Evolutionary conservation across 37 sponge, comb jelly and placozoan genomes (phyloP), one percentile per base, ranked within the genome.

Genomic region (Ephydatia muelleri): DNA sequence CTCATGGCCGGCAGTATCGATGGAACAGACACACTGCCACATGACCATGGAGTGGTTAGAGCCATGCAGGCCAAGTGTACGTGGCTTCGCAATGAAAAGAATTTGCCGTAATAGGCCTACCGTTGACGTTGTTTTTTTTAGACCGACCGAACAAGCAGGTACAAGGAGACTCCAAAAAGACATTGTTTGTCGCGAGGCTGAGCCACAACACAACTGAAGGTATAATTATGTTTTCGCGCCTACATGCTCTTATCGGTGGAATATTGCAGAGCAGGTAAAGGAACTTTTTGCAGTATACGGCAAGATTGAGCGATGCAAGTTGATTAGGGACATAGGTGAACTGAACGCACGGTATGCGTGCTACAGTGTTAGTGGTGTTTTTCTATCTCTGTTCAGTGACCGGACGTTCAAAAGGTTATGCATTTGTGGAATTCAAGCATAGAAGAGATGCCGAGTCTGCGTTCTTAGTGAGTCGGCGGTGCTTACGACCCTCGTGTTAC

Each of bases 1-100:
- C 87, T 99, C 16, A 83, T 77, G 84, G 89, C 95, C 3, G 99
- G 99, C 5, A 99, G 99, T 68, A 99, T 99, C 66, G 99, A 99
- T 75, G 97, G 97, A 29, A 99, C 99, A 67, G 99, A 97, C 70
- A 77, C 76, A 0, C 35, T 78, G n/a, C 95, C 99, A 6, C 99
- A 99, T 68, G 99, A 99, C 79, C 78, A 82, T 8, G 99, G 83
- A 25, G 86, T 97, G 2, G 84, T 84, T 2, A 67, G 99, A 38
- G 99, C 99, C 23, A 67, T 94, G 78, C 78, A 81, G 40, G 73
- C 95, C 23, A 86, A 84, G 4, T 98, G 95, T 90, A 79, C 48
- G 95, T 70, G 29, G n/a, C 9, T 2, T 9, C 36, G 57, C 57
- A 9, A 40, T 32, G 39, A 67, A 77, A 39, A 83, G 65, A 66